Base-by-base conservation (phyloP, 2,888 invertebrate genomes). In the Adineta ricciae region DNA sequence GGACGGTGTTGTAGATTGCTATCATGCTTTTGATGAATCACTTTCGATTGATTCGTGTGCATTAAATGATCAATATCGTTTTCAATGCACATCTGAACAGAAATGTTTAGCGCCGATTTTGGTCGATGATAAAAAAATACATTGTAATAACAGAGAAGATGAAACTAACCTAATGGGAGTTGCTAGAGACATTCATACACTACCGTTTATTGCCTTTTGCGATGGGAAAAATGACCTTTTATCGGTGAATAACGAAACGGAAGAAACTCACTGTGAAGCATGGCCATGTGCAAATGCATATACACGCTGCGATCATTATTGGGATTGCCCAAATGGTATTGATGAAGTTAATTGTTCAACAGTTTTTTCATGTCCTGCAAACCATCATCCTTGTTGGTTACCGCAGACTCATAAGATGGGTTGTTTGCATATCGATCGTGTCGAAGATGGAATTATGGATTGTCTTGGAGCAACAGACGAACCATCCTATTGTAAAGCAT, bases 141-240 rank as follows among this genome's bases (percentile, higher is more conserved):
- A 54, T 8, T 54, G 54, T 21, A 54, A n/a, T 54, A n/a, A n/a
- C 9, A 9, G n/a, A n/a, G 54, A 54, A 54, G 54, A 54, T 54
- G 54, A 54, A 7, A n/a, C n/a, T 9, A 2, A 7, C 0, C 0
- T 0, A 2, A 5, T n/a, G 0, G 54, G 3, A 5, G 0, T n/a
- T 5, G 5, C 7, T n/a, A n/a, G 1, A 2, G 7, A 24, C 5
- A 54, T 54, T n/a, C 24, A 54, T 4, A 0, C 4, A 2, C 2
- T 54, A n/a, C n/a, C 54, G 24, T 54, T 54, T 21, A n/a, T n/a
- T 54, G 24, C 54, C n/a, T 4, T 54, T 21, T 54, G 54, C n/a
- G n/a, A 54, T n/a, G 9, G 7, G 1, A n/a, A 24, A 8, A 21
- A 1, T 21, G 21, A 54, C 1, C 24, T 54, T 8, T 2, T 54